Evolutionary conservation across 64 coral and sea anemone genomes (phyloP).

Genomic region (Actinia equina): DNA sequence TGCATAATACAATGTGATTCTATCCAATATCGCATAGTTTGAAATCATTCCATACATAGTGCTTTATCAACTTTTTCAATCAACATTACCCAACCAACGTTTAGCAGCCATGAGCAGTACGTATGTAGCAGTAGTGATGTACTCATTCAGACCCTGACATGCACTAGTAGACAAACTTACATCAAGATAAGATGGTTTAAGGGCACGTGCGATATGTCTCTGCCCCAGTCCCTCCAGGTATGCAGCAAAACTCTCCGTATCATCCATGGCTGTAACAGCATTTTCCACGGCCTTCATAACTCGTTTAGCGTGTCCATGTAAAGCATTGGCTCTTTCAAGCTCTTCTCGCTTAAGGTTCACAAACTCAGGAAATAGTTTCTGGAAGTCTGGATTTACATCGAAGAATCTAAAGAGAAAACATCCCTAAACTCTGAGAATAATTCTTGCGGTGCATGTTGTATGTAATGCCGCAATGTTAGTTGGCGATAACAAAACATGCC

Average conservation of each 20-base stretch:
- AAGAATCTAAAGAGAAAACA: conserved; percentile 54
- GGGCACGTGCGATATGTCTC: conserved; percentile 35
- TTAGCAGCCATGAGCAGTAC: no score
- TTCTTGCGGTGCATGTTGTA: no score
- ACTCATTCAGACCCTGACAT: no score
- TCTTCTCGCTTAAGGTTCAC: conserved; percentile 33
- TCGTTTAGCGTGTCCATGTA: conserved; percentile 75
- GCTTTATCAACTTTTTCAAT: no score
- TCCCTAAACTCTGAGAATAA: no score
- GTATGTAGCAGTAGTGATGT: no score
- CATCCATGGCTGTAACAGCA: conserved; percentile 74
- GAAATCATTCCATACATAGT: no score
- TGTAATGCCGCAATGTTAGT: no score
- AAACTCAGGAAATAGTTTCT: conserved; percentile 77
- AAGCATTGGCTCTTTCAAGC: conserved; percentile 35
- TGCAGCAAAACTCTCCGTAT: conserved; percentile 65
- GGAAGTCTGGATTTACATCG: conserved; percentile 56
- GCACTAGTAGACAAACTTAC: conserved; percentile 7
- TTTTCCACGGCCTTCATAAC: conserved; percentile 87
- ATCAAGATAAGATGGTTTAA: conserved; percentile 61
- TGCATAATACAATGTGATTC: no score
- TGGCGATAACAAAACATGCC: no score
- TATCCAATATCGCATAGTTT: no score
- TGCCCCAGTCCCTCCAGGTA: conserved; percentile 65
- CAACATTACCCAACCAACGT: no score